Conservation (phyloP, 2,113 vertebrate genomes). For the Cebidichthys violaceus region DNA sequence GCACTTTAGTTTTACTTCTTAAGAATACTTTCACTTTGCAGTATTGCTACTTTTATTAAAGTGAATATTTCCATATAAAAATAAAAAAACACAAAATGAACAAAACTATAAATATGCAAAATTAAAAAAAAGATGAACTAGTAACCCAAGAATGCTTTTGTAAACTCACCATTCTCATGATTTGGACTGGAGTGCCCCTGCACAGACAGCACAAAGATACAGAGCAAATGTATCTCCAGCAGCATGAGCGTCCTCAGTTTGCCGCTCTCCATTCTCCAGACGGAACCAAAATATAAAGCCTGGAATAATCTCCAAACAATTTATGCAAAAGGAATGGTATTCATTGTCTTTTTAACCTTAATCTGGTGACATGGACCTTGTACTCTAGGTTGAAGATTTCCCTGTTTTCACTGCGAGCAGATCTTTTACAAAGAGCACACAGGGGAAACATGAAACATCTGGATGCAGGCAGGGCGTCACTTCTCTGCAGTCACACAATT, state of each 20-base stretch:
- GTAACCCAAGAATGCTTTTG: neutral
- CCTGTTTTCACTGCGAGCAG: conserved; percentile 18
- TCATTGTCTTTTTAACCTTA: neutral
- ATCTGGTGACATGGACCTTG: conserved; percentile 10
- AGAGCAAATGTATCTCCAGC: conserved; percentile 68
- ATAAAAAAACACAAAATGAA: neutral
- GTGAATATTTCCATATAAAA: neutral
- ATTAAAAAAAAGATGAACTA: neutral
- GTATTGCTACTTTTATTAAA: neutral
- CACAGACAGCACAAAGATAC: conserved; percentile 51
- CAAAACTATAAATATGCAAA: neutral
- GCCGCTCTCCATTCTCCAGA: conserved; percentile 68
- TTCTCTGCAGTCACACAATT: conserved; percentile 53
- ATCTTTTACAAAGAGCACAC: conserved; percentile 51
- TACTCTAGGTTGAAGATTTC: neutral
- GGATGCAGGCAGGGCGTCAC: conserved; percentile 74
- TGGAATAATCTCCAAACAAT: neutral
- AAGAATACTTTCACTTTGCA: neutral
- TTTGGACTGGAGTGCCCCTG: conserved; percentile 41
- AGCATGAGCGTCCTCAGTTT: conserved; percentile 51
- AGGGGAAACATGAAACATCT: conserved; percentile 80
- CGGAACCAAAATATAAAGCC: neutral
- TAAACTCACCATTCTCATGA: conserved; percentile 70
- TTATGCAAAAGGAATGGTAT: conserved; percentile 10
- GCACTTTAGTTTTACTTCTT: neutral